Evolutionary conservation across 2,113 vertebrate species (phyloP).

Genomic region (Columba livia): DNA sequence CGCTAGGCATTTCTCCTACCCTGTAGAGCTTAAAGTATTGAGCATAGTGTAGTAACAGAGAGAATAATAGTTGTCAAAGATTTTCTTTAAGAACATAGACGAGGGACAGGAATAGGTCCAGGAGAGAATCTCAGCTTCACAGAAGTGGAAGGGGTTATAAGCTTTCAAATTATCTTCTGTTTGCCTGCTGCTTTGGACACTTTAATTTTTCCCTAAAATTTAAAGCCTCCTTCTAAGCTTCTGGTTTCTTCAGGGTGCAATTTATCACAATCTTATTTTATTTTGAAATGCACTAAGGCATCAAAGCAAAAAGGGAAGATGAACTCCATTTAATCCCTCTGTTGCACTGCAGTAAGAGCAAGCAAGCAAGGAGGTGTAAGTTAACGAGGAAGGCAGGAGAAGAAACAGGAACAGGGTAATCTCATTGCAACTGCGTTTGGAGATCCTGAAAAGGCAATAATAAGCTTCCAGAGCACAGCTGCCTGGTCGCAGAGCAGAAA

Average conservation of each 20-base stretch:
- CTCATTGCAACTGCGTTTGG: not conserved
- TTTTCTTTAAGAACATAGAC: not conserved
- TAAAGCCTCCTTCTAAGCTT: constrained; percentile 7
- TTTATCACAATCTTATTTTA: constrained; percentile 26
- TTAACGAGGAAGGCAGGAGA: not conserved
- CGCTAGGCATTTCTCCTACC: not conserved
- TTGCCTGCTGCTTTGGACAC: not conserved
- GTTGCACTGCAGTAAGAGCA: not conserved
- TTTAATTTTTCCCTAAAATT: constrained; percentile 19
- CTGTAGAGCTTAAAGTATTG: not conserved
- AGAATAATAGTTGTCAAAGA: not conserved
- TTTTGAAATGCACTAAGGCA: constrained; percentile 26
- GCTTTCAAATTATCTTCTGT: constrained; percentile 24
- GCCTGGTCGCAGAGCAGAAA: not conserved
- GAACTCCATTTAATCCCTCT: constrained; percentile 12
- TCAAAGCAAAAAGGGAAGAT: constrained; percentile 28
- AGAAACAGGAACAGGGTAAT: not conserved
- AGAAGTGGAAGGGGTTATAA: not conserved
- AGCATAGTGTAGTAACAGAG: not conserved
- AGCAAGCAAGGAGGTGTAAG: not conserved
- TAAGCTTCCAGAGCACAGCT: not conserved
- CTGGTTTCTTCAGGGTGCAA: not conserved
- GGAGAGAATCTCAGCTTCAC: not conserved
- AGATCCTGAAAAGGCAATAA: not conserved
- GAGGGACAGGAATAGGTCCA: not conserved